Evolutionary conservation across 2,797 vertebrate genomes (phyloP).

Genomic region (Glyptemys insculpta): DNA sequence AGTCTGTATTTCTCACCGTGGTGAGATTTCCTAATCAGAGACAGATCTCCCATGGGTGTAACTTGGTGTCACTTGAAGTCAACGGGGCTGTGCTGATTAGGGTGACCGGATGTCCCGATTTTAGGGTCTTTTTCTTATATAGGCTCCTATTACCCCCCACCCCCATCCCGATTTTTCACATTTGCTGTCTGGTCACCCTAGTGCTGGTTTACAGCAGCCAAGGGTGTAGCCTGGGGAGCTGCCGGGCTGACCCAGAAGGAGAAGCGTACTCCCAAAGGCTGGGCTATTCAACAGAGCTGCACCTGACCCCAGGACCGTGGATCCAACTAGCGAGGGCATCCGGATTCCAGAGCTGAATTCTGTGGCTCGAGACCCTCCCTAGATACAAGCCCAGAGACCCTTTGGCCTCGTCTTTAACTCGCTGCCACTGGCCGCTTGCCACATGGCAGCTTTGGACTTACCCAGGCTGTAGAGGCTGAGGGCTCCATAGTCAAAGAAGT

Average conservation of each 20-base stretch:
- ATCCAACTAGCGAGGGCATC: background rate
- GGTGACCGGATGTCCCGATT: too few species aligned
- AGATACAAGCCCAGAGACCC: background rate
- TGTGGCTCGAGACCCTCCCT: background rate
- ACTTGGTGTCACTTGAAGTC: background rate
- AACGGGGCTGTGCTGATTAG: background rate
- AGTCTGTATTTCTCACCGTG: background rate
- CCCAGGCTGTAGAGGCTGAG: conserved; percentile 92
- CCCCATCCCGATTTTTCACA: too few species aligned
- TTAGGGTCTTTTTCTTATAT: too few species aligned
- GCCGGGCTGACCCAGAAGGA: background rate
- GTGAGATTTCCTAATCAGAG: background rate
- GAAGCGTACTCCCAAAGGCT: background rate
- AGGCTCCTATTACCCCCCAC: too few species aligned
- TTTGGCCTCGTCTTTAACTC: background rate
- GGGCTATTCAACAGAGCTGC: background rate
- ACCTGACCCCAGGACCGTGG: background rate
- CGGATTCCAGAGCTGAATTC: background rate
- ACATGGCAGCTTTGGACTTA: conserved; percentile 63
- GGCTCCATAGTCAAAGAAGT: conserved; percentile 90
- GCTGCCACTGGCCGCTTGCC: background rate
- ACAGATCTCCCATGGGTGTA: background rate
- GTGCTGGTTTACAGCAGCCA: background rate
- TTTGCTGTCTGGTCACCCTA: too few species aligned
- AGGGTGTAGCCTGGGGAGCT: background rate